Base-by-base conservation (phyloP, 2,113 vertebrate species). In the Myrmecophaga tridactyla region DNA sequence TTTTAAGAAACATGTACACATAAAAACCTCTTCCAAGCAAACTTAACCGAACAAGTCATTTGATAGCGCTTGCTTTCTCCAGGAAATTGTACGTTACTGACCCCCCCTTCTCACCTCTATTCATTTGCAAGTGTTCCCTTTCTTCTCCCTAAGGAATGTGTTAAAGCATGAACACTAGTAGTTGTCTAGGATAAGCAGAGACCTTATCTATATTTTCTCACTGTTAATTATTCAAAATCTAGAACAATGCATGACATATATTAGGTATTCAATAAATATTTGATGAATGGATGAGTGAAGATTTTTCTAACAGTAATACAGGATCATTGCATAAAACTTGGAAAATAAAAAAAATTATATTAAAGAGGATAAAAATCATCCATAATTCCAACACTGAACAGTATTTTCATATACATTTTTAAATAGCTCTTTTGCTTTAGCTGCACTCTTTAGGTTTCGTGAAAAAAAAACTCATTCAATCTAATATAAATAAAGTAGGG, bases 261-360 rank as follows among this genome's bases (percentile, higher is more conserved):
- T 36, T 58, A 65, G 29, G 5, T 65, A 63, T 69, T 43, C 62
- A 76, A 15, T 84, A 85, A 78, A 53, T 80, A 86, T 85, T 62
- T 92, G 15, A n/a, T 70, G n/a, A 83, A 29, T 90, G 34, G 58
- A 62, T 78, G 12, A 82, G 41, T 93, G 21, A 78, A 85, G 10
- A 65, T 65, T 48, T 60, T 11, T 72, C 15, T 90, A 62, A 34
- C 76, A 80, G n/a, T 7, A 31, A 36, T 62, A 73, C 20, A 84
- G 3, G 13, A 63, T n/a, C 34, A 80, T 46, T 70, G 34, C 0
- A 70, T 81, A 89, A 85, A 46, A 81, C 73, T 90, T 65, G 4
- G 29, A 96, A 94, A 88, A 80, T 81, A 41, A 8, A 89, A 89
- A 48, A 89, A 78, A 76, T 93, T 27, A 23, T 70, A 86, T 81